Conservation (phyloP, 2,888 invertebrate species). For the Zootermopsis nevadensis region DNA sequence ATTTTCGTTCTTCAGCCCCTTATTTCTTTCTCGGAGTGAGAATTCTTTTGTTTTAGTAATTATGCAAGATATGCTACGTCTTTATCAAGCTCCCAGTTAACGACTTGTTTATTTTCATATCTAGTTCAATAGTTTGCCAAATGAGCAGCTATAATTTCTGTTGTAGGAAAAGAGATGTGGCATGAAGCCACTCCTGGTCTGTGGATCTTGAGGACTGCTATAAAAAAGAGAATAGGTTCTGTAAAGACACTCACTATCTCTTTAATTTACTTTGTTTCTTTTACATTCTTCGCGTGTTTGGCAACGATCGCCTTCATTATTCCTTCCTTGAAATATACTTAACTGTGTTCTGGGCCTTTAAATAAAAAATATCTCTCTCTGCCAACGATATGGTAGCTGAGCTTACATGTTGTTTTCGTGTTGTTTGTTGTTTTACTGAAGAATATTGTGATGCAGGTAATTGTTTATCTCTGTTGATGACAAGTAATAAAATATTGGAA, state of each 20-base stretch:
- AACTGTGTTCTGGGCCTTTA: neutral
- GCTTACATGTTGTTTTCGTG: neutral
- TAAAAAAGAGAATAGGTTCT: neutral
- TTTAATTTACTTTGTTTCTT: neutral
- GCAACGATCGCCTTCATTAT: neutral
- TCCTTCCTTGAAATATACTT: neutral
- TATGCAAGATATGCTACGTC: neutral
- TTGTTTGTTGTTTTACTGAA: neutral
- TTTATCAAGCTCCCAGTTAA: neutral
- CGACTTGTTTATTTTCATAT: neutral
- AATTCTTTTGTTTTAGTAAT: too few species aligned
- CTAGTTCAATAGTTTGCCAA: neutral
- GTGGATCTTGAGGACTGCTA: neutral
- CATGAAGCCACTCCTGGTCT: neutral
- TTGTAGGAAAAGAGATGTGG: neutral
- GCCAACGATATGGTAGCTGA: neutral
- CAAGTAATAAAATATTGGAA: too few species aligned
- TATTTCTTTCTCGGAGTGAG: too few species aligned
- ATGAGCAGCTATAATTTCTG: neutral
- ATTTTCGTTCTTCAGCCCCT: too few species aligned
- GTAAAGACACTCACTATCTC: neutral
- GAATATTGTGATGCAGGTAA: neutral
- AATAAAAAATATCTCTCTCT: neutral
- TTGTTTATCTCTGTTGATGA: neutral
- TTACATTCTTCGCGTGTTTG: neutral